Evolutionary conservation across 2,797 vertebrate genomes (phyloP).

Genomic region (Gambelia wislizenii): DNA sequence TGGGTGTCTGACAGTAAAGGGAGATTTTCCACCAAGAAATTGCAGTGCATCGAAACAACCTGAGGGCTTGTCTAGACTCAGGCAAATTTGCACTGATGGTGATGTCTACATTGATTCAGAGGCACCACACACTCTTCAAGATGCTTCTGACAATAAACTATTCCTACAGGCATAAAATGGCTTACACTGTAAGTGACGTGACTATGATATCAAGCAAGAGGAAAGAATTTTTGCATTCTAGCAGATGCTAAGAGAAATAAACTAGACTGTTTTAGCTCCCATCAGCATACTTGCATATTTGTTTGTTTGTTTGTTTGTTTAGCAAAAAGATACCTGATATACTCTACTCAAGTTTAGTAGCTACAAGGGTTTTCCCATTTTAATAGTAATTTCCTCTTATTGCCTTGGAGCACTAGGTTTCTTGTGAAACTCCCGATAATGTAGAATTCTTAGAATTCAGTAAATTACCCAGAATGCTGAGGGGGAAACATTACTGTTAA

Average conservation of each 20-base stretch:
- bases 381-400: neutral
- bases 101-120: conserved; percentile 14
- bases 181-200: neutral
- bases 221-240: conserved; percentile 15
- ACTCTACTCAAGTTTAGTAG: neutral
- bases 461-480: neutral
- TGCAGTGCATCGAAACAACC: conserved; percentile 18
- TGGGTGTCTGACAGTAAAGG: conserved; percentile 13
- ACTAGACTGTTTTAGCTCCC: neutral
- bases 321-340: neutral
- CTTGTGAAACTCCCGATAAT: neutral
- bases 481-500: neutral
- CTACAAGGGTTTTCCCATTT: neutral
- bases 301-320: neutral
- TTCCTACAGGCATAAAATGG: conserved; percentile 1
- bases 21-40: conserved; percentile 1
- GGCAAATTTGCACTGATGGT: conserved; percentile 12
- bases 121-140: neutral
- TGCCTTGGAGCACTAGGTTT: neutral
- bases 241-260: conserved; percentile 6
- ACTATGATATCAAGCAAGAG: neutral
- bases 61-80: neutral
- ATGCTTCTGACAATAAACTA: neutral
- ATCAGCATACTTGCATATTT: neutral
- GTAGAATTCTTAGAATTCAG: neutral